Percentiles rank a stretch among this genome's conserved stretches.
These are phyloP conservation scores for Strigamia transsilvanica DNA, from an alignment of 2,888 invertebrate genomes.

Conservation along the genomic window DNA sequence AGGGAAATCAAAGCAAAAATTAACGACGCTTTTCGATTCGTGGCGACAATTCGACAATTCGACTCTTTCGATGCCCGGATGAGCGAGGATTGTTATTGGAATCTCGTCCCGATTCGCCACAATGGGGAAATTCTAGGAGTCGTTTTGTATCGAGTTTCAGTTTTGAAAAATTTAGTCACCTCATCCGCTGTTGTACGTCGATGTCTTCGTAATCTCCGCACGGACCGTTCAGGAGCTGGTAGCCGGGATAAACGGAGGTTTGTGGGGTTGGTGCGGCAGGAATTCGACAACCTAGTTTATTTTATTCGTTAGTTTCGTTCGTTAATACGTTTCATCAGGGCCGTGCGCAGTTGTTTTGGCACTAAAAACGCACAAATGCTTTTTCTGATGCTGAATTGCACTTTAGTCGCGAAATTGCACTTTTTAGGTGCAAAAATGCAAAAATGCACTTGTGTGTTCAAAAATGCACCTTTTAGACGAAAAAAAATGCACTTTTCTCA, in stretches of 20 bases:
- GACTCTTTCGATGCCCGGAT: neutral
- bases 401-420: too few relatives aligned
- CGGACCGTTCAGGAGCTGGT: constrained; percentile 56
- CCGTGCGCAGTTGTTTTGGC: too few relatives aligned
- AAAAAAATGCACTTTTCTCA: too few relatives aligned
- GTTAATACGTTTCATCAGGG: too few relatives aligned
- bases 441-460: too few relatives aligned
- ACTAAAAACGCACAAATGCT: too few relatives aligned
- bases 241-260: constrained; percentile 61
- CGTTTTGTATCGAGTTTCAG: too few relatives aligned
- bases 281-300: constrained; percentile 7
- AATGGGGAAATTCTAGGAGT: too few relatives aligned
- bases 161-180: constrained; percentile 41
- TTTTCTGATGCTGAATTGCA: too few relatives aligned
- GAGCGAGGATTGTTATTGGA: neutral
- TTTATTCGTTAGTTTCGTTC: too few relatives aligned
- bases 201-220: constrained; percentile 56
- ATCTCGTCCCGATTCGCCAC: neutral
- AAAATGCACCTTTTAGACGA: too few relatives aligned
- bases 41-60: neutral
- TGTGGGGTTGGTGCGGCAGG: constrained; percentile 57
- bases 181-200: constrained; percentile 55
- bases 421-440: too few relatives aligned
- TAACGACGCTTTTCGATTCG: neutral
- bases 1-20: neutral